Base-by-base conservation (phyloP, 1,140 invertebrate species). In the Anoplolepis gracilipes region DNA sequence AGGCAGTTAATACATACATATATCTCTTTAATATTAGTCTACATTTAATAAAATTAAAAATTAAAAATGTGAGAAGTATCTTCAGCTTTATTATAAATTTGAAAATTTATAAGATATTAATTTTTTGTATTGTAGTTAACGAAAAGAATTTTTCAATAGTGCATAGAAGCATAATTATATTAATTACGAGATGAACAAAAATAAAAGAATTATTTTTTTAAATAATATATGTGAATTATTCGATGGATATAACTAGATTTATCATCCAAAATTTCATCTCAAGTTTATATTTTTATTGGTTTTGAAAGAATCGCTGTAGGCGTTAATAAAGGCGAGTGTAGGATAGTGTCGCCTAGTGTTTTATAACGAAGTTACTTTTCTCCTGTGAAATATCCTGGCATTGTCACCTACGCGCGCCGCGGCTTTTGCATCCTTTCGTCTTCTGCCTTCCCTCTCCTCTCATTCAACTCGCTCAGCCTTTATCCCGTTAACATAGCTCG, bases 331-430 rank as follows among this genome's bases (percentile, higher is more conserved):
- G 67, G 69, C 82, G 30, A 84, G 53, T 33, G 55, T 57, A 75
- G 16, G 33, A 19, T 69, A 70, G 62, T 85, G 72, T 67, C 82
- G 6, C 28, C 39, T 59, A 77, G 70, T 85, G 70, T 67, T 81
- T 88, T 88, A n/a, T n/a, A 89, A 89, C 84, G 25, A 86, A 88
- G 87, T 89, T 89, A 89, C 75, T 65, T 59, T 67, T 53, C 16
- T 25, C 4, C 46, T 55, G 39, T 62, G 49, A 77, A 64, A 85
- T 55, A 84, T 62, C 73, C 64, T 42, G 57, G 75, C 75, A 61
- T 42, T 10, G 28, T 72, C 69, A 39, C n/a, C 67, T 11, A 55
- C 57, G 28, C n/a, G 13, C 39, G 25, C 65, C 82, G 28, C 42
- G 42, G 69, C 65, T 69, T 79, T 77, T 70, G 76, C 55, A 57